Conservation (phyloP, 2,888 invertebrate genomes). For the Isotomurus palustris region DNA sequence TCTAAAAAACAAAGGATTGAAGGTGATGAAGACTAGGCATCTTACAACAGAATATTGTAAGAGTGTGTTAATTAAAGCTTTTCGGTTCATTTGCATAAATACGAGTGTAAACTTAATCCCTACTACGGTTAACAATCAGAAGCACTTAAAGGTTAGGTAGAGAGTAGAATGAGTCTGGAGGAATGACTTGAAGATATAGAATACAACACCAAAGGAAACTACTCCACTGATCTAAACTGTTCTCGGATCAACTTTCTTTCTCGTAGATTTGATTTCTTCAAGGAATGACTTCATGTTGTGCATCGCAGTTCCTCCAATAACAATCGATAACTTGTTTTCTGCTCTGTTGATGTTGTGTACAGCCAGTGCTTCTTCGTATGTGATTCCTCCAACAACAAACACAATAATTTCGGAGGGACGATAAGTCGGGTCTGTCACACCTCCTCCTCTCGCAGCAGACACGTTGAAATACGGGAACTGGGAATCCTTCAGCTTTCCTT, state of each 20-base stretch:
- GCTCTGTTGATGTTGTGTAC: slow-evolving; percentile 75
- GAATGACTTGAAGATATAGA: too few species aligned
- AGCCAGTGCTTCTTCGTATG: slow-evolving; percentile 88
- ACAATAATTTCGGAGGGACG: slow-evolving; percentile 91
- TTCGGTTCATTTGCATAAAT: too few species aligned
- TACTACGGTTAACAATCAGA: too few species aligned
- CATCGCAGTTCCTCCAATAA: slow-evolving; percentile 86
- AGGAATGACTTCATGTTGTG: slow-evolving; percentile 81
- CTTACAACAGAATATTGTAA: too few species aligned
- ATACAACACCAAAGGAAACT: too few species aligned
- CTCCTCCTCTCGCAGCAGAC: slow-evolving; percentile 52
- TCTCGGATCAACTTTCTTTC: slow-evolving; percentile 23
- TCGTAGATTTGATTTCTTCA: slow-evolving; percentile 67
- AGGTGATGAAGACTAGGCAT: too few species aligned
- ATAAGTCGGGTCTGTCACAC: slow-evolving; percentile 45
- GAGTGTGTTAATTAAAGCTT: too few species aligned
- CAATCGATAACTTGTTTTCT: slow-evolving; percentile 68
- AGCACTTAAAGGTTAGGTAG: too few species aligned
- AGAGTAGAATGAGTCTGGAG: too few species aligned
- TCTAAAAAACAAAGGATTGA: too few species aligned
- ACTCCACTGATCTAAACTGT: too few species aligned
- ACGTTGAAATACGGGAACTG: slow-evolving; percentile 70
- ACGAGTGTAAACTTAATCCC: too few species aligned
- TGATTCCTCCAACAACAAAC: slow-evolving; percentile 92
- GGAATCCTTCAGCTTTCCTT: slow-evolving; percentile 81